These are phyloP conservation scores for Pleuronectes platessa DNA, from an alignment of 2,113 vertebrate species.

Conservation along the genomic window DNA sequence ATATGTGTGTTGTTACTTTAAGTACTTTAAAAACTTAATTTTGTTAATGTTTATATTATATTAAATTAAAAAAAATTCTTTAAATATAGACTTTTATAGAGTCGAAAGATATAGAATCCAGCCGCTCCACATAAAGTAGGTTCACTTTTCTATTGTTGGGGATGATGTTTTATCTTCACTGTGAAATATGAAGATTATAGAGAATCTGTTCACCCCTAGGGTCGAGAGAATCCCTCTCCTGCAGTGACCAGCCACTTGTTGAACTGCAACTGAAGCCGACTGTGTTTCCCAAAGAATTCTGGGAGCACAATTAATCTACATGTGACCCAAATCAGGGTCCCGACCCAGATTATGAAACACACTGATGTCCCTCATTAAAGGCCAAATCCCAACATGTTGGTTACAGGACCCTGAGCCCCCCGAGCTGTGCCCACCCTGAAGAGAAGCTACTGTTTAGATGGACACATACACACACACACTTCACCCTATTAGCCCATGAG, in stretches of 20 bases:
- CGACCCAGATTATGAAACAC: slow-evolving; percentile 64
- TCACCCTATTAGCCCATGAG: slow-evolving; percentile 66
- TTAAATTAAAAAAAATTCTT: too few species aligned
- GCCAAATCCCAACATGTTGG: slow-evolving; percentile 53
- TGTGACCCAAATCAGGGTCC: slow-evolving; percentile 67
- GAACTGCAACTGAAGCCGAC: slow-evolving; percentile 27
- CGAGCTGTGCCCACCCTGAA: slow-evolving; percentile 39
- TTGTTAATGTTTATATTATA: too few species aligned
- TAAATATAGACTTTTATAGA: too few species aligned
- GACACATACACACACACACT: slow-evolving; percentile 55
- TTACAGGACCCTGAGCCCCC: slow-evolving; percentile 36
- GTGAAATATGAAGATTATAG: not conserved
- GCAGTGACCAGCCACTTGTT: slow-evolving; percentile 1
- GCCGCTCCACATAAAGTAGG: too few species aligned
- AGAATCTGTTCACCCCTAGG: not conserved
- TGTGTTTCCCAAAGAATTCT: slow-evolving; percentile 29
- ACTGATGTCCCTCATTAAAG: slow-evolving; percentile 62
- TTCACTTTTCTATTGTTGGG: not conserved
- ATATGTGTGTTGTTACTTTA: too few species aligned
- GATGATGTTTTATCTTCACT: not conserved
- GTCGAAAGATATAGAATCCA: too few species aligned
- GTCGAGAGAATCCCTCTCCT: not conserved
- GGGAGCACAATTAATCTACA: slow-evolving; percentile 52
- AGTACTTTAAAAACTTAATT: too few species aligned
- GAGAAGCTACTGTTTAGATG: slow-evolving; percentile 63